Percentiles rank a stretch among this genome's conserved stretches.
Evolutionary conservation across 2,888 invertebrate species (phyloP).

Genomic region (Callosobruchus maculatus): DNA sequence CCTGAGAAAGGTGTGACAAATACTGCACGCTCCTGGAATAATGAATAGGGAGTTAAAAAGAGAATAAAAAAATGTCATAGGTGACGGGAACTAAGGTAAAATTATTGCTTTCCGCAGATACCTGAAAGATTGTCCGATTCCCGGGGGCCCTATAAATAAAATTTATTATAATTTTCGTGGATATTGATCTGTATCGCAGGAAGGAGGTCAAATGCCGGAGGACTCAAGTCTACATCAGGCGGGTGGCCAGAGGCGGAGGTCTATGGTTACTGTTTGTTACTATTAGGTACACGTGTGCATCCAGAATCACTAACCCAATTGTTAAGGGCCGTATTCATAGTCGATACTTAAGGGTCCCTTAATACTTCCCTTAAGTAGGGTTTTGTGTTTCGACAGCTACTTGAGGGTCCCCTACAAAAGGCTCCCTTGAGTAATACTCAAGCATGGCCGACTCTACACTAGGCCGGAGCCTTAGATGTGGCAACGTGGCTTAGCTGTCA

Average conservation of each 20-base stretch:
- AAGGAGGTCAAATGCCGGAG: not conserved
- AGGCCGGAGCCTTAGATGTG: no score
- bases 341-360: no score
- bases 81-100: not conserved
- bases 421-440: no score
- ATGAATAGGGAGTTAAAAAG: not conserved
- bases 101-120: not conserved
- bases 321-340: no score
- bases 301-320: no score
- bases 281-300: no score
- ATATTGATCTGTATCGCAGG: not conserved
- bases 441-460: no score
- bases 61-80: not conserved
- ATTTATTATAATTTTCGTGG: not conserved
- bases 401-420: no score
- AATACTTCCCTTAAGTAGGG: no score
- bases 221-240: not conserved
- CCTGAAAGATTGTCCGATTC: not conserved
- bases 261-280: no score
- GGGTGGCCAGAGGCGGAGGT: not conserved
- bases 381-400: no score
- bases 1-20: not conserved
- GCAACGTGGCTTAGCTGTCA: no score
- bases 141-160: not conserved
- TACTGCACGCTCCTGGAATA: not conserved